Evolutionary conservation across 2,797 vertebrate genomes (phyloP), one percentile per base, ranked within the genome.

Genomic region (Bovichtus variegatus): DNA sequence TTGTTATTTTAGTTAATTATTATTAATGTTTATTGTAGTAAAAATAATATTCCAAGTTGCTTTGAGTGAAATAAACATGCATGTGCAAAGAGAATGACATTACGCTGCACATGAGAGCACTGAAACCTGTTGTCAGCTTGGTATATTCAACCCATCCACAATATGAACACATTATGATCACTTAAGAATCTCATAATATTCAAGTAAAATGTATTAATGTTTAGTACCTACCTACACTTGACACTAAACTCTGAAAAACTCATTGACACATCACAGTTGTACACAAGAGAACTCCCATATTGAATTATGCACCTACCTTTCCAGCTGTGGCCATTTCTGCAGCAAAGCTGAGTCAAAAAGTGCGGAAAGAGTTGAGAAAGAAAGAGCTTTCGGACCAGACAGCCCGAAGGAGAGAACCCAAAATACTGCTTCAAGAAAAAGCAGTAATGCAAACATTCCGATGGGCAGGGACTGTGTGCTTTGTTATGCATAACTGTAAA

Each of bases 271-370:
- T 46, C 36, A 23, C 3, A 25, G 7, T n/a, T 55, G 10, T 8
- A 19, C 25, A 41, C 25, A 19, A 21, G 34, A 27, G 5, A 38
- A 1, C 3, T 34, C n/a, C 2, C 5, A 16, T 47, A 23, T 9
- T 31, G 1, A 62, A 40, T 41, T 2, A 1, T 41, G 4, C 6
- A 90, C 92, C 6, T 89, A 95, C 94, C 90, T 94, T 92, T 11
- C 92, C 92, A 80, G 82, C 85, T 82, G 91, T 94, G 54, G 91
- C 59, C 93, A 94, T 94, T 64, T 68, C n/a, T n/a, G n/a, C n/a
- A n/a, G n/a, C n/a, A n/a, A n/a, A n/a, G n/a, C 43, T 36, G 4
- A 49, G 50, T 29, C 15, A 36, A 9, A 13, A 46, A 16, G 16
- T 3, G 2, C 34, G 23, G 18, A 44, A 50, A 29, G 41, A 36